A percentile compares a stretch with the other conserved stretches of the same genome.
These are phyloP conservation scores for Lagenorhynchus albirostris DNA, from an alignment of 2,113 vertebrate genomes.

Conservation along the genomic window DNA sequence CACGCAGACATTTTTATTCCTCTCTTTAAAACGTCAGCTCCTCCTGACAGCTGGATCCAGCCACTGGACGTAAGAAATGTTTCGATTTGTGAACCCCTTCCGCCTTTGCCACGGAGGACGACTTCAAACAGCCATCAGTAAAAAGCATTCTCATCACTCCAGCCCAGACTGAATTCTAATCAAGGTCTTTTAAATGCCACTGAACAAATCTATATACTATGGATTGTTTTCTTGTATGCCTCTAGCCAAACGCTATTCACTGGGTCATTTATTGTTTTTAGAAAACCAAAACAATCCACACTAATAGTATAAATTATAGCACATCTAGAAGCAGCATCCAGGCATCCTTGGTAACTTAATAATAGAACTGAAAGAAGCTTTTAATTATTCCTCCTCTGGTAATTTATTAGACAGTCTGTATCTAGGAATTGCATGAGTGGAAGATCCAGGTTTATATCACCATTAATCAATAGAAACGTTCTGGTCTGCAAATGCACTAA, in stretches of 20 bases:
- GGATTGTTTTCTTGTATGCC: conserved; percentile 81
- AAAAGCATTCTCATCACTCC: conserved; percentile 79
- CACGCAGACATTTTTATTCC: conserved; percentile 54
- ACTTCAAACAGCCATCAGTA: conserved; percentile 78
- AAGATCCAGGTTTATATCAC: conserved; percentile 55
- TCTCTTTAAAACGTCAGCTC: conserved; percentile 65
- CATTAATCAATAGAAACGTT: conserved; percentile 27
- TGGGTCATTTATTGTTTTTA: conserved; percentile 85
- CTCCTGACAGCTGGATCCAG: conserved; percentile 60
- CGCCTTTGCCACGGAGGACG: conserved; percentile 24
- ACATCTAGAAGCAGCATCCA: conserved; percentile 35
- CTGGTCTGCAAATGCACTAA: background rate
- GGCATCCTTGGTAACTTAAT: conserved; percentile 64
- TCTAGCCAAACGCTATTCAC: conserved; percentile 78
- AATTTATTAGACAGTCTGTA: conserved; percentile 52
- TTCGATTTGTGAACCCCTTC: conserved; percentile 72
- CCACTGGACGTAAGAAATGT: conserved; percentile 72
- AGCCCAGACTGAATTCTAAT: conserved; percentile 84
- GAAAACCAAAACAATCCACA: conserved; percentile 80
- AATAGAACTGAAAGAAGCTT: conserved; percentile 62
- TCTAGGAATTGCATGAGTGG: background rate
- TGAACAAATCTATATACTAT: conserved; percentile 87
- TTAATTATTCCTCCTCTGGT: conserved; percentile 71
- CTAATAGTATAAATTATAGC: conserved; percentile 74
- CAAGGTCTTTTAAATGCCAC: conserved; percentile 87